Base-by-base conservation (phyloP, 2,888 invertebrate genomes). In the Heteromyza rotundicornis region DNA sequence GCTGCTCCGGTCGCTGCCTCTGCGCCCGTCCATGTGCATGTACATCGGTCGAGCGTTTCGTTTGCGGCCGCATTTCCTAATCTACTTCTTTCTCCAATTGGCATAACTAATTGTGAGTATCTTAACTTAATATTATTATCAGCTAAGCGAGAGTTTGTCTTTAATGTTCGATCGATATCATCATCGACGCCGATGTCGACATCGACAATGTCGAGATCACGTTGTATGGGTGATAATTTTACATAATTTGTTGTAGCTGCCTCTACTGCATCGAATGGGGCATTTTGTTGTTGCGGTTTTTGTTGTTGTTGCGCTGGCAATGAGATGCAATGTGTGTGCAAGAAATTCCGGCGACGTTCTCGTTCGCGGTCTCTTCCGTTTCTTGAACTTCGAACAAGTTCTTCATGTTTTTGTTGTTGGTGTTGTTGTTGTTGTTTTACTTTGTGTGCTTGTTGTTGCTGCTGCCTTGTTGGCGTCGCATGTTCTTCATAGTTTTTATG, bases 41-140 rank as follows among this genome's bases (percentile, higher is more conserved):
- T n/a, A n/a, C n/a, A n/a, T n/a, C n/a, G n/a, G n/a, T n/a, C 63
- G 70, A 66, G 65, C 72, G 74, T 64, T 59, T 52, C 19, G 12
- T n/a, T n/a, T n/a, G 16, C 36, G 27, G 59, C 23, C 59, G 47
- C 51, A 60, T 58, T 57, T 51, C 50, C 51, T 57, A 59, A 59
- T 44, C 52, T 59, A 59, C 36, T 36, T 51, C 53, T 27, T 52
- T 49, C 57, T 40, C 35, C 73, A 75, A 72, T 75, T 72, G 76
- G 76, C 75, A 73, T 73, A 75, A 75, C 76, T 75, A 75, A 75
- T 75, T 75, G 76, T 75, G 52, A 36, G 49, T 56, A 52, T 14
- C 52, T 52, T 59, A 59, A 59, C 27, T 40, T 59, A 59, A 40
- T 57, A 22, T 52, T 40, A 54, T 54, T 51, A 56, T 50, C 51